Evolutionary conservation across 2,888 invertebrate species (phyloP).

Genomic region (Pecten maximus): DNA sequence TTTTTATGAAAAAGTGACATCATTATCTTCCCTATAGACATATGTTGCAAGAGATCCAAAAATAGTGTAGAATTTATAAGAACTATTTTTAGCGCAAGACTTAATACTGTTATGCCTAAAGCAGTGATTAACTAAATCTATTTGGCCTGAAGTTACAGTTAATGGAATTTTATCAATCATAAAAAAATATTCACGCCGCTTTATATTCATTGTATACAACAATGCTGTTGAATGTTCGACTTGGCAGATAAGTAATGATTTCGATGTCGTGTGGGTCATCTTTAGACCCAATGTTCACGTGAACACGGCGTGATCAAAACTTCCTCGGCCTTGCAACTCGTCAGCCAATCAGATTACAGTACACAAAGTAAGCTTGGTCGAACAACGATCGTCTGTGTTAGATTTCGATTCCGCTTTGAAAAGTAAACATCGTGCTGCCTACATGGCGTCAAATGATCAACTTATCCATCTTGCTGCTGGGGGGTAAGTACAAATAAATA

Average conservation of each 20-base stretch:
- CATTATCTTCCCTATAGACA: too few relatives aligned
- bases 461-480: constrained; percentile 95
- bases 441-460: constrained; percentile 55
- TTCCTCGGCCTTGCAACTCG: not conserved
- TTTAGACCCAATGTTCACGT: not conserved
- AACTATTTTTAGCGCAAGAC: too few relatives aligned
- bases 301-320: not conserved
- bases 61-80: too few relatives aligned
- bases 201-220: too few relatives aligned
- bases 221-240: too few relatives aligned
- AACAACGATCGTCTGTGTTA: not conserved
- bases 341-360: constrained; percentile 8
- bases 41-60: too few relatives aligned
- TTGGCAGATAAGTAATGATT: not conserved
- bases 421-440: not conserved
- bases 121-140: too few relatives aligned
- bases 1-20: too few relatives aligned
- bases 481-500: constrained; percentile 88
- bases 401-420: not conserved
- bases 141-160: too few relatives aligned
- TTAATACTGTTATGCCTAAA: too few relatives aligned
- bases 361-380: constrained; percentile 4
- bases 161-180: too few relatives aligned
- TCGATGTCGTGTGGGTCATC: not conserved
- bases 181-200: too few relatives aligned